Evolutionary conservation across 2,888 invertebrate genomes (phyloP).

Genomic region (Sinhomidia bicolor): DNA sequence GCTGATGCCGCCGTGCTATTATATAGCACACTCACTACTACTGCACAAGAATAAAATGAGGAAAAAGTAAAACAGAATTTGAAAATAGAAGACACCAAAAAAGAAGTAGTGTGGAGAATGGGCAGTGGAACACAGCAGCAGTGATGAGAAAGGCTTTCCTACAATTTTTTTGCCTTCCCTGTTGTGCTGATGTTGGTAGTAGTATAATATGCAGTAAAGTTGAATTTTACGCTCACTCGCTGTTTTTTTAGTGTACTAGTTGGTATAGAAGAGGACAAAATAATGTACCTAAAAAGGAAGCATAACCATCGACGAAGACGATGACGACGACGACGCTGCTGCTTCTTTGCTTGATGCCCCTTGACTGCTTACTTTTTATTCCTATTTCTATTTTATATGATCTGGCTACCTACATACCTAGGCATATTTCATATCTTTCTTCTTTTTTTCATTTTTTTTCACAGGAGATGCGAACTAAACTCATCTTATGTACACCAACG

Average conservation of each 20-base stretch:
- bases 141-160: neutral
- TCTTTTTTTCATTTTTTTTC: too few relatives aligned
- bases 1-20: conserved; percentile 30
- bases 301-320: conserved; percentile 19
- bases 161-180: neutral
- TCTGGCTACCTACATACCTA: neutral
- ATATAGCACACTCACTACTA: conserved; percentile 21
- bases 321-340: neutral
- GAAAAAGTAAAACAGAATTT: conserved; percentile 23
- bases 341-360: conserved; percentile 17
- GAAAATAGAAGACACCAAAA: conserved; percentile 8
- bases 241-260: neutral
- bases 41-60: too few relatives aligned
- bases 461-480: neutral
- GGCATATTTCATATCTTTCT: neutral
- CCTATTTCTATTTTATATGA: neutral
- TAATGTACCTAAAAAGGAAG: neutral
- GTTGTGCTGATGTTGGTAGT: neutral
- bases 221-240: neutral
- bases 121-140: neutral
- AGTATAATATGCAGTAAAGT: neutral
- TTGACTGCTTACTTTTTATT: conserved; percentile 32
- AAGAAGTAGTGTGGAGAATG: conserved; percentile 13
- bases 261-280: too few relatives aligned
- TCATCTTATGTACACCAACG: neutral